Conservation (phyloP, 2,888 invertebrate species). For the Ectobius pallidus region DNA sequence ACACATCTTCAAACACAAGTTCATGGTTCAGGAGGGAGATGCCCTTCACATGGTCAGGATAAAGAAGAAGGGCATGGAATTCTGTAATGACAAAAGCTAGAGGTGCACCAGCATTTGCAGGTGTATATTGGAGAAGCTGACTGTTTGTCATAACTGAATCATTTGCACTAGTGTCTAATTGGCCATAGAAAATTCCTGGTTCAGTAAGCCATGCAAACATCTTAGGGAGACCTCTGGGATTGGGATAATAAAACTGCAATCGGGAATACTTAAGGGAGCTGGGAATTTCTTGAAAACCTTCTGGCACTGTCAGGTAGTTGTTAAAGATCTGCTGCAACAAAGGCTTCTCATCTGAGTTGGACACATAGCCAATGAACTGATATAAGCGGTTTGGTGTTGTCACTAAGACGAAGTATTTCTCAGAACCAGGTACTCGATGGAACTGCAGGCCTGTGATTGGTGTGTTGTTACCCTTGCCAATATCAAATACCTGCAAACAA, state of each 20-base stretch:
- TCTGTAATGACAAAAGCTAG: slow-evolving; percentile 84
- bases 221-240: slow-evolving; percentile 68
- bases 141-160: slow-evolving; percentile 43
- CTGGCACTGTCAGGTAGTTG: slow-evolving; percentile 70
- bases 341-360: slow-evolving; percentile 77
- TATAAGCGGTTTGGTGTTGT: slow-evolving; percentile 85
- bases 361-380: slow-evolving; percentile 79
- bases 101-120: slow-evolving; percentile 59
- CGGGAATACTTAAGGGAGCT: slow-evolving; percentile 77
- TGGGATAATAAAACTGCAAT: slow-evolving; percentile 76
- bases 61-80: slow-evolving; percentile 87
- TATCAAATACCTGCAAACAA: slow-evolving; percentile 81
- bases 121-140: slow-evolving; percentile 51
- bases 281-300: slow-evolving; percentile 70
- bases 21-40: slow-evolving; percentile 86
- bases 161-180: slow-evolving; percentile 49
- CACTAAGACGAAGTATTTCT: slow-evolving; percentile 81
- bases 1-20: slow-evolving; percentile 83
- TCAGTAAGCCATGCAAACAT: slow-evolving; percentile 89
- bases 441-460: slow-evolving; percentile 90
- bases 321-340: slow-evolving; percentile 81
- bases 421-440: slow-evolving; percentile 72
- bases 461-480: slow-evolving; percentile 77
- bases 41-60: slow-evolving; percentile 81
- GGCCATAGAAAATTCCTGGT: slow-evolving; percentile 79